Base-by-base conservation (phyloP, 2,888 invertebrate species). In the Dastarcus helophoroides region DNA sequence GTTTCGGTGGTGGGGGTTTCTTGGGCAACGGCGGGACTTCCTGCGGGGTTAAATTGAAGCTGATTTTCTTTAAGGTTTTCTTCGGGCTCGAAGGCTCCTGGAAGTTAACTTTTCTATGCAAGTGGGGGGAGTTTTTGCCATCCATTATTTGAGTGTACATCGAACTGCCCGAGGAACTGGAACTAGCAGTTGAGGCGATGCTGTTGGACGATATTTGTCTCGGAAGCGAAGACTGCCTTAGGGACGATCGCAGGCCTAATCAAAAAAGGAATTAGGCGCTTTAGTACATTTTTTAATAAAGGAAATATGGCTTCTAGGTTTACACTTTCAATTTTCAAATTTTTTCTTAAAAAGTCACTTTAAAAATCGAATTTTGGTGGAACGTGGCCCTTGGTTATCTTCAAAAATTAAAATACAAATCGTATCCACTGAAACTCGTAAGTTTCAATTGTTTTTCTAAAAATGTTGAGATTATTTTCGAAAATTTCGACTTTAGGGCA, bases 1-100 rank as follows among this genome's bases (percentile, higher is more conserved):
- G 69, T 44, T 78, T 78, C 0, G 85, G 85, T 13, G 84, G 80
- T 39, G 72, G 63, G 1, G 84, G 83, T 44, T 76, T 77, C 29
- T 72, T 68, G 0, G 77, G 78, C 4, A 77, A 62, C 0, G 71
- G 65, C 0, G 76, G 76, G 5, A 65, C 63, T 37, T 67, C 67
- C 32, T 64, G 62, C 2, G 65, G 63, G 4, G 62, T 57, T 26
- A 77, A 52, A 54, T 73, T 76, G 44, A 79, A 78, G 3, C 72
- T 62, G 37, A 78, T 76, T 52, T 78, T 79, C 43, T 78, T 78
- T 3, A 50, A 57, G 22, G 62, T 65, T 42, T 72, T 71, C 32
- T 66, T 68, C 3, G 68, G 67, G 30, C 64, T 61, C 0, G 64
- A 53, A 2, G 73, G 73, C 35, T 76, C 76, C 25, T 71, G 73